Conservation (phyloP, 2,113 vertebrate genomes). For the Ailurus styani region DNA sequence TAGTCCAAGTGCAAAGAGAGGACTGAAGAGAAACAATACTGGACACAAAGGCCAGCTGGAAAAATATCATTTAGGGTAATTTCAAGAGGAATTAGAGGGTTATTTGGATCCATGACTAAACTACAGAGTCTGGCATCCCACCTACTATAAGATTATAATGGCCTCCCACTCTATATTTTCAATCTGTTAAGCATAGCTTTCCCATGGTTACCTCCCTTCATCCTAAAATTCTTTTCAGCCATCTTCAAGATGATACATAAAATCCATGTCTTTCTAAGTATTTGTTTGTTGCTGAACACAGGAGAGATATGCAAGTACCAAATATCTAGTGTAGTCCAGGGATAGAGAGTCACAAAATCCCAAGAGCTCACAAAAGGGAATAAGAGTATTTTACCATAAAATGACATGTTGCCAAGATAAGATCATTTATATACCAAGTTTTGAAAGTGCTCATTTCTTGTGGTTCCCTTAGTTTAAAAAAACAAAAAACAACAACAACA, state of each 20-base stretch:
- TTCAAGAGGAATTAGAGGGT: neutral
- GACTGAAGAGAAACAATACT: neutral
- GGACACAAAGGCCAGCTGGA: neutral
- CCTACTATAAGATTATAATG: neutral
- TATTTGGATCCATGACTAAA: neutral
- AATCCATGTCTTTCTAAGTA: neutral
- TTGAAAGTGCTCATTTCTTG: constrained; percentile 1
- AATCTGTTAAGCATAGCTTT: neutral
- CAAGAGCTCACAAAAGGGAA: neutral
- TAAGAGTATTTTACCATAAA: neutral
- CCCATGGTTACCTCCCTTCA: neutral
- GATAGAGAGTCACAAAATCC: neutral
- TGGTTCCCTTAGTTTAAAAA: neutral
- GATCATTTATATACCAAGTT: neutral
- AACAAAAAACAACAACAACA: neutral
- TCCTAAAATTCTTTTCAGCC: neutral
- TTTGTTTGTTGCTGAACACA: neutral
- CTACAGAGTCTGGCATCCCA: neutral
- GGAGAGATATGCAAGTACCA: neutral
- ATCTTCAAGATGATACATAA: neutral
- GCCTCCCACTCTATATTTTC: neutral
- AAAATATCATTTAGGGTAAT: neutral
- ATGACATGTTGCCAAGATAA: neutral
- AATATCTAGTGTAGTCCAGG: neutral
- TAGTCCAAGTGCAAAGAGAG: neutral